Conservation (phyloP, 2,888 invertebrate genomes). For the Drosophila dives region DNA sequence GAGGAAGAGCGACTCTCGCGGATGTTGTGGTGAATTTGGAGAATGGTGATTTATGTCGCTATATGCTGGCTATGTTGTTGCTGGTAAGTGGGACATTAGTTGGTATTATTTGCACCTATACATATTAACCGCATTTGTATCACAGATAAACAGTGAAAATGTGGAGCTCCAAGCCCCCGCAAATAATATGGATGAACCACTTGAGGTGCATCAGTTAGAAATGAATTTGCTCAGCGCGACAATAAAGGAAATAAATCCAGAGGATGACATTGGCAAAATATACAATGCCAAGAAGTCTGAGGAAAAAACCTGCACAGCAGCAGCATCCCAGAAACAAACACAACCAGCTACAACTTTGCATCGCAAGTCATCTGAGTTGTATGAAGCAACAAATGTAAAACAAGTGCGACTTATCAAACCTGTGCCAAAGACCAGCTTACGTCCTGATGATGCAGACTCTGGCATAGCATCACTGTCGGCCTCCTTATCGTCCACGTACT, state of each 20-base stretch:
- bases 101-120: not conserved
- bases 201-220: conserved; percentile 63
- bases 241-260: conserved; percentile 75
- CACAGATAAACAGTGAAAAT: conserved; percentile 79
- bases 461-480: conserved; percentile 66
- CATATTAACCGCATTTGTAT: not conserved
- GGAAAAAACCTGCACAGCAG: not conserved
- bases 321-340: not conserved
- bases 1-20: conserved; percentile 58
- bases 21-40: conserved; percentile 79
- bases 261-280: conserved; percentile 82
- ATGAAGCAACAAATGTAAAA: conserved; percentile 41
- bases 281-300: not conserved
- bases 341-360: not conserved
- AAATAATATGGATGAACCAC: conserved; percentile 61
- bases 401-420: conserved; percentile 56
- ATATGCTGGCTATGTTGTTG: conserved; percentile 79
- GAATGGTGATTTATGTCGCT: conserved; percentile 67
- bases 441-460: conserved; percentile 57
- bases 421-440: conserved; percentile 50
- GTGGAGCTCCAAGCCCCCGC: conserved; percentile 60
- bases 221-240: conserved; percentile 72
- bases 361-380: conserved; percentile 2
- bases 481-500: conserved; percentile 33
- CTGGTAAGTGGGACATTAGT: conserved; percentile 66